Conservation (phyloP, 1,140 invertebrate genomes). For the Vanessa tameamea region DNA sequence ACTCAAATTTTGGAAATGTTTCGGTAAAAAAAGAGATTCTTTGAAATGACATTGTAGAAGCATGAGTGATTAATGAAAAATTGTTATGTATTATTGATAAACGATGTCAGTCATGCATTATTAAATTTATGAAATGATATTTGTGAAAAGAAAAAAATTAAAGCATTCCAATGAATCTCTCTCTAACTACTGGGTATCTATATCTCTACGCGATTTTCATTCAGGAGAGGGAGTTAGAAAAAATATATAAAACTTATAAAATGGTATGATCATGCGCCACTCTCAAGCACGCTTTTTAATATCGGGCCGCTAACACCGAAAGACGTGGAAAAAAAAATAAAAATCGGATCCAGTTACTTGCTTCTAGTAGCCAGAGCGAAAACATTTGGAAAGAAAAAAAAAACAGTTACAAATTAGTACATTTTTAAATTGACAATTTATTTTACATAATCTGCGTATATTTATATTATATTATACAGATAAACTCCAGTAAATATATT, state of each 20-base stretch:
- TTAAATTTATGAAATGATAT: conserved; percentile 8
- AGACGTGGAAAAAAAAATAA: conserved; percentile 32
- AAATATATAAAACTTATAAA: conserved; percentile 46
- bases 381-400: conserved; percentile 67
- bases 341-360: conserved; percentile 71
- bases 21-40: conserved; percentile 64
- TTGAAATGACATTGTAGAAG: conserved; percentile 58
- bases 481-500: neutral
- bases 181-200: conserved; percentile 69
- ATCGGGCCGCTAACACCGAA: conserved; percentile 63
- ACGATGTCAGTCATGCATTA: conserved; percentile 37
- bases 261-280: conserved; percentile 63
- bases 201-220: conserved; percentile 63
- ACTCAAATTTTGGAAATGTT: conserved; percentile 60
- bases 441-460: conserved; percentile 6
- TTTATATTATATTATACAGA: conserved; percentile 1
- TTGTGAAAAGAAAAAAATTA: conserved; percentile 19
- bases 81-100: conserved; percentile 2
- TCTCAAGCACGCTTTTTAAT: conserved; percentile 61
- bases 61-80: conserved; percentile 6
- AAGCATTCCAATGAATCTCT: conserved; percentile 72
- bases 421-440: conserved; percentile 37
- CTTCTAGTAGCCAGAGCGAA: conserved; percentile 80
- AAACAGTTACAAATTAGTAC: conserved; percentile 60
- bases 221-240: conserved; percentile 61